Conservation (phyloP, 2,797 vertebrate species). For the Tamandua tetradactyla region DNA sequence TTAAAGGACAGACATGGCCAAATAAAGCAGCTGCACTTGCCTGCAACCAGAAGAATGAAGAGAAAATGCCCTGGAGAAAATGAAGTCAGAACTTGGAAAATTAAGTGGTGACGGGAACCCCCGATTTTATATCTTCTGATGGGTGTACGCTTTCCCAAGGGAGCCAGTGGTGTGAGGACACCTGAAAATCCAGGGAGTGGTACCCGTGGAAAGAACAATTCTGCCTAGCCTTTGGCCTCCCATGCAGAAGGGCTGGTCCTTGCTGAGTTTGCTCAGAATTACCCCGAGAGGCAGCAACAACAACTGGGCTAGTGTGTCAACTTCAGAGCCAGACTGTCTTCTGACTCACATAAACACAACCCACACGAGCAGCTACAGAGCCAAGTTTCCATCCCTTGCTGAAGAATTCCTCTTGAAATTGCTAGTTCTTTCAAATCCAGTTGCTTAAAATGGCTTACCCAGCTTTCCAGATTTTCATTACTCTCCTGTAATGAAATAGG, state of each 20-base stretch:
- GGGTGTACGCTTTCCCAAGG: neutral
- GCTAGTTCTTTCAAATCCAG: slow-evolving; percentile 26
- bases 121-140: neutral
- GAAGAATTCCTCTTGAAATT: slow-evolving; percentile 28
- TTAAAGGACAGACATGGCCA: slow-evolving; percentile 38
- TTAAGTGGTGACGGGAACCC: neutral
- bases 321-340: slow-evolving; percentile 36
- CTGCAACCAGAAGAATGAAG: slow-evolving; percentile 2
- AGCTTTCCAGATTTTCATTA: neutral
- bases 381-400: slow-evolving; percentile 7
- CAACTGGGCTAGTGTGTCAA: slow-evolving; percentile 47
- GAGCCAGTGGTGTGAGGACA: neutral
- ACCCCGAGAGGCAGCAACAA: slow-evolving; percentile 19
- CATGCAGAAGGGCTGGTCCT: neutral
- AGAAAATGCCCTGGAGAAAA: slow-evolving; percentile 55
- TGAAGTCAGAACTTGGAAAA: slow-evolving; percentile 58
- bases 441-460: slow-evolving; percentile 1
- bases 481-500: neutral
- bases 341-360: slow-evolving; percentile 64
- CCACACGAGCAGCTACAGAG: slow-evolving; percentile 47
- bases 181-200: slow-evolving; percentile 31
- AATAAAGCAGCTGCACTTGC: slow-evolving; percentile 44
- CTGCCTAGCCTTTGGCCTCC: neutral
- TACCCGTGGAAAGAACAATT: slow-evolving; percentile 3
- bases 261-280: slow-evolving; percentile 14